phyloP scores from a whole-genome alignment of 2,888 invertebrate genomes.

The Drosophila dives region DNA sequence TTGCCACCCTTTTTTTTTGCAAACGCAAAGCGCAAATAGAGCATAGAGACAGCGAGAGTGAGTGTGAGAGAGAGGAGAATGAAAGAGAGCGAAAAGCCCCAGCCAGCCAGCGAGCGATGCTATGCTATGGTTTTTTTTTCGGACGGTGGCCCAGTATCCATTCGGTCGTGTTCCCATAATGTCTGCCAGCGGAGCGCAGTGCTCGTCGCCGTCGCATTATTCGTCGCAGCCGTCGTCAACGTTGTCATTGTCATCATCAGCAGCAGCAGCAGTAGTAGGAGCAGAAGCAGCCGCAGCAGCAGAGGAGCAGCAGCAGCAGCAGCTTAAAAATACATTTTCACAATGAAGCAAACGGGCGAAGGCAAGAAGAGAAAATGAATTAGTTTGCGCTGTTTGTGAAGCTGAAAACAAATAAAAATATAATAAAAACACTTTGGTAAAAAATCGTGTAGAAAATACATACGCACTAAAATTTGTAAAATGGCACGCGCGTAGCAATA shows the following conservation, averaged over 20 bases:
- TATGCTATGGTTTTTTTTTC: constrained; percentile 46
- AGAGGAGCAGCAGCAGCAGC: constrained; percentile 58
- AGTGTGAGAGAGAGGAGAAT: constrained; percentile 1
- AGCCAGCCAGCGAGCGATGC: constrained; percentile 45
- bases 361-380: constrained; percentile 66
- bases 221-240: constrained; percentile 77
- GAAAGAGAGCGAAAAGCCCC: constrained; percentile 29
- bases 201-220: constrained; percentile 61
- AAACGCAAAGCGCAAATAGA: constrained; percentile 48
- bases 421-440: constrained; percentile 31
- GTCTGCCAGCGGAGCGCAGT: constrained; percentile 79
- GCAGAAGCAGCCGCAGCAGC: constrained; percentile 39
- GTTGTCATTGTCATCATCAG: constrained; percentile 73
- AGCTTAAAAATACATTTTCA: constrained; percentile 80
- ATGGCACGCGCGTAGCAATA: constrained; percentile 73
- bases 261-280: constrained; percentile 42
- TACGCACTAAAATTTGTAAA: constrained; percentile 38
- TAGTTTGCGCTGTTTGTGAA: constrained; percentile 49
- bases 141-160: constrained; percentile 84
- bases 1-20: constrained; percentile 63
- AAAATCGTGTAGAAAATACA: constrained; percentile 35
- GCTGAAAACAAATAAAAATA: constrained; percentile 42
- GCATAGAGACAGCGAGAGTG: constrained; percentile 20
- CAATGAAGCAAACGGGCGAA: constrained; percentile 75
- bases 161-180: constrained; percentile 84